Evolutionary conservation across 2,113 vertebrate genomes (phyloP).

Genomic region (Hirundichthys speculiger): DNA sequence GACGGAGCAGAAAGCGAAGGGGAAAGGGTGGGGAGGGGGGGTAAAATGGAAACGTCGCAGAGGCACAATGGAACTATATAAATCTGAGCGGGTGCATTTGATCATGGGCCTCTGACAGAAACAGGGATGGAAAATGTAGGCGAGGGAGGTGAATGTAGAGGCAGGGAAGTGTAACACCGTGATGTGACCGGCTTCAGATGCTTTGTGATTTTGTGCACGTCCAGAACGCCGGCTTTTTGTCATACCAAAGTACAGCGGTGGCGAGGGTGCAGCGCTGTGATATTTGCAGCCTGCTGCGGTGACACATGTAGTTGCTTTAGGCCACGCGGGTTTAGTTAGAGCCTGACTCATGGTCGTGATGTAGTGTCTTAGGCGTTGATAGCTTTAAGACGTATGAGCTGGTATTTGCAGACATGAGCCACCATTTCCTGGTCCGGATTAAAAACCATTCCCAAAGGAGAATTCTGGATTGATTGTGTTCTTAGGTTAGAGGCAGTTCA

Average conservation of each 20-base stretch:
- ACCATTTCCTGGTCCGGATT: conserved; percentile 59
- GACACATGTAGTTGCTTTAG: conserved; percentile 73
- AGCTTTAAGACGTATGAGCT: conserved; percentile 73
- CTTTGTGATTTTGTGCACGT: conserved; percentile 73
- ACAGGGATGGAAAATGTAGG: conserved; percentile 45
- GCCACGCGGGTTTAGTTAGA: conserved; percentile 77
- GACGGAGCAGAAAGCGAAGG: conserved; percentile 15
- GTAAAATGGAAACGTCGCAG: conserved; percentile 48
- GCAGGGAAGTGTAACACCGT: conserved; percentile 48
- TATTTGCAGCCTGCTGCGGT: conserved; percentile 66
- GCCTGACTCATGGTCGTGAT: conserved; percentile 76
- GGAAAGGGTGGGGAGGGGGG: conserved; percentile 4
- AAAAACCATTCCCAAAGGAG: conserved; percentile 61
- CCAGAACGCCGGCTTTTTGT: conserved; percentile 65
- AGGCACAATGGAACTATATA: conserved; percentile 65
- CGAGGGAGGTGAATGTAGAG: conserved; percentile 14
- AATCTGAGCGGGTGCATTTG: conserved; percentile 67
- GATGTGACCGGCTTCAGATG: conserved; percentile 55
- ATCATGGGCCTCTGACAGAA: conserved; percentile 66
- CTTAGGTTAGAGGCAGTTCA: conserved; percentile 42
- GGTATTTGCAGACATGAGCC: conserved; percentile 62
- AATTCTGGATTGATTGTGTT: conserved; percentile 64
- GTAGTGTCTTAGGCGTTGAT: conserved; percentile 70
- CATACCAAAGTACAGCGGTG: conserved; percentile 66
- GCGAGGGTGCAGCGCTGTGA: conserved; percentile 67